Evolutionary conservation across 2,113 vertebrate genomes (phyloP), one percentile per base, ranked within the genome.

Genomic region (Petrocephalus zakoni): DNA sequence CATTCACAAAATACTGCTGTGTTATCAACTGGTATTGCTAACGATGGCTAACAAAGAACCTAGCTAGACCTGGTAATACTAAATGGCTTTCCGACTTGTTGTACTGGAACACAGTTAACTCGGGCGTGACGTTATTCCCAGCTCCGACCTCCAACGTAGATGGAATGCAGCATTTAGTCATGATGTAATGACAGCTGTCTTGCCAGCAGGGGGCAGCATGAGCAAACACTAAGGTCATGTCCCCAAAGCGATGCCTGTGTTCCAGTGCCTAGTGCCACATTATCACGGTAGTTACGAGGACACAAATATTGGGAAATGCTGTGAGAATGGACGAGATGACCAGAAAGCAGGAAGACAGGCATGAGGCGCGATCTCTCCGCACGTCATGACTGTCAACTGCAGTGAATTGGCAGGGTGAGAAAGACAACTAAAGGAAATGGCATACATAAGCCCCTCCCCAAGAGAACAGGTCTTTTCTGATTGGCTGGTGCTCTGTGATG

Each of bases 191-290:
- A 85, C 7, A 2, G 25, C 9, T 17, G 49, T 55, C 51, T 86
- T n/a, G 52, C 49, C 84, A 58, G 37, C 37, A 81, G 75, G 10
- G 94, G 95, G 94, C 92, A 91, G 91, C 93, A 91, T 92, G 95
- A 95, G 95, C 95, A 95, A 95, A 93, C 81, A 22, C 9, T 42
- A 83, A n/a, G 81, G 37, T 83, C 19, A 49, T 2, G 46, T 83
- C 22, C 81, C 7, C 37, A 47, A 47, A 83, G 46, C 5, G 37
- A 22, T 10, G 8, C 37, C 37, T 83, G 46, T 49, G 21, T 49
- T 37, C 29, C 68, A 34, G 68, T 11, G n/a, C 61, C n/a, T 15
- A 78, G 34, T 19, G 34, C 34, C 72, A 78, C 34, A 2, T 42
- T 42, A n/a, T 42, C 72, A 42, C 72, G 15, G n/a, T 68, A 68